A percentile compares a stretch with the other conserved stretches of the same genome.
These are phyloP conservation scores for Apodemia duryi DNA, from an alignment of 2,888 invertebrate species.

Conservation along the genomic window DNA sequence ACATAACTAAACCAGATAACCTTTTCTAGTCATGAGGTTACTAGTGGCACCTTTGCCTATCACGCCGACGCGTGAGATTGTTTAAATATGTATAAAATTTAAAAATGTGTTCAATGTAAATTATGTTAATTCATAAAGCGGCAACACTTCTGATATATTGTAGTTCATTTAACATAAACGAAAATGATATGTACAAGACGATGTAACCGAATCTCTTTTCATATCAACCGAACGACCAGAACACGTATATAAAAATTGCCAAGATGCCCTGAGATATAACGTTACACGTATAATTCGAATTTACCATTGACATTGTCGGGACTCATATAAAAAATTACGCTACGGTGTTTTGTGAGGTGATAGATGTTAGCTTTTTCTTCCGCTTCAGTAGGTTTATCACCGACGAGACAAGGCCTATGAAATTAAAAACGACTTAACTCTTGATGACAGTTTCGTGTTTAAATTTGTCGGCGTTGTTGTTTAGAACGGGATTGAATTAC, in stretches of 20 bases:
- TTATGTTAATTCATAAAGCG: constrained; percentile 12
- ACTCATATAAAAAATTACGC: constrained; percentile 61
- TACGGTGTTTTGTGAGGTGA: constrained; percentile 62
- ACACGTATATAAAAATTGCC: constrained; percentile 40
- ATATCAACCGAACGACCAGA: constrained; percentile 12
- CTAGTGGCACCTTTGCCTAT: too few relatives aligned
- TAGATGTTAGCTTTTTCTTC: constrained; percentile 59
- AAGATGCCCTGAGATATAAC: constrained; percentile 45
- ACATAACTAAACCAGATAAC: too few relatives aligned
- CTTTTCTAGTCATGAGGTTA: too few relatives aligned
- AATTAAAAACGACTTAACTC: constrained; percentile 55
- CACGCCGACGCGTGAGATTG: too few relatives aligned
- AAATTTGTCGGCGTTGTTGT: constrained; percentile 38
- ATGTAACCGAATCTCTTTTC: constrained; percentile 51
- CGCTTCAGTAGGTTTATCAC: constrained; percentile 52
- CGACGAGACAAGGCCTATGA: constrained; percentile 55
- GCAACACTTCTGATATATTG: constrained; percentile 21
- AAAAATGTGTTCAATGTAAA: too few relatives aligned
- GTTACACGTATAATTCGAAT: constrained; percentile 56
- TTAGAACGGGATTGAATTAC: constrained; percentile 31
- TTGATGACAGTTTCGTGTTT: constrained; percentile 61
- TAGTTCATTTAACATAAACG: constrained; percentile 32
- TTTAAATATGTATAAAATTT: too few relatives aligned
- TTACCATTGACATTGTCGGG: constrained; percentile 65
- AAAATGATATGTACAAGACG: constrained; percentile 35